These are phyloP conservation scores for Penaeus indicus DNA, from an alignment of 1,140 invertebrate genomes.

Conservation along the genomic window DNA sequence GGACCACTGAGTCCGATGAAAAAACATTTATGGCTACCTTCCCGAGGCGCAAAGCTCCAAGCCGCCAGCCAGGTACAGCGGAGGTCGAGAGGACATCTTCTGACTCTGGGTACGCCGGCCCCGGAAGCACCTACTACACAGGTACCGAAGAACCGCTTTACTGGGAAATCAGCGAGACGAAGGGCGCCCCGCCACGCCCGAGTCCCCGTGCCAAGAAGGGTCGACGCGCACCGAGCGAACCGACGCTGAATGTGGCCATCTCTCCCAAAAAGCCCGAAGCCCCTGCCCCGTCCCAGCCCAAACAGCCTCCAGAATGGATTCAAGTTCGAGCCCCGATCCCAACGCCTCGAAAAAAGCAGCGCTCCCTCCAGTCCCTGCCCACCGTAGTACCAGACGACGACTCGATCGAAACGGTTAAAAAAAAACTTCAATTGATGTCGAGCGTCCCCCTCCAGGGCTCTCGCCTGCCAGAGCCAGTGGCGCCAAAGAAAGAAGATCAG, in stretches of 20 bases:
- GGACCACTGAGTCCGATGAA: background rate
- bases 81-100: conserved; percentile 32
- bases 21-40: conserved; percentile 24
- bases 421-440: conserved; percentile 57
- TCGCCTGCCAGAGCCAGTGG: background rate
- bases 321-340: conserved; percentile 46
- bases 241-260: background rate
- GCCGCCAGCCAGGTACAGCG: background rate
- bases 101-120: conserved; percentile 54
- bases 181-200: conserved; percentile 37
- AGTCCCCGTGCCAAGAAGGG: conserved; percentile 48
- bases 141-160: conserved; percentile 47
- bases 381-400: conserved; percentile 34
- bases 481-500: conserved; percentile 20
- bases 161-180: conserved; percentile 54
- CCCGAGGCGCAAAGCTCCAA: background rate
- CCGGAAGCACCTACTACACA: conserved; percentile 13
- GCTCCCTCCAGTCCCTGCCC: conserved; percentile 51
- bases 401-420: conserved; percentile 50
- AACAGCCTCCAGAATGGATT: conserved; percentile 39
- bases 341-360: conserved; percentile 55
- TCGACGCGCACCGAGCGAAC: conserved; percentile 17
- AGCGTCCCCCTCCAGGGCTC: conserved; percentile 11
- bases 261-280: background rate
- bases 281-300: background rate